Base-by-base conservation (phyloP, 1,140 invertebrate species). In the Nasonia vitripennis region DNA sequence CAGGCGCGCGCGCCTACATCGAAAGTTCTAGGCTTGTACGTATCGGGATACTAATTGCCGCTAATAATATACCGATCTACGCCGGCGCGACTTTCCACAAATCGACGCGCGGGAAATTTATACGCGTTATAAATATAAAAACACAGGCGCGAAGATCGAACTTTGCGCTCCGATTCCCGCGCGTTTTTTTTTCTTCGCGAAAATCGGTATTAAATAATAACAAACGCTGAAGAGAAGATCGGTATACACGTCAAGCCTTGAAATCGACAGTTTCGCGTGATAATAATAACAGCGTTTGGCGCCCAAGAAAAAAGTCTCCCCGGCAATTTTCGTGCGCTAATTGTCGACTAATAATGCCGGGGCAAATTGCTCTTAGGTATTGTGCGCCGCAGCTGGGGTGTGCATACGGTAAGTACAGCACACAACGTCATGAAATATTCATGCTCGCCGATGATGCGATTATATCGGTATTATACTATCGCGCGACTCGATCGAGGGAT, bases 401-500 rank as follows among this genome's bases (percentile, higher is more conserved):
- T 27, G 67, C 11, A 9, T n/a, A 80, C 45, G 9, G 23, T 20
- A 11, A 20, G 27, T 85, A 74, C 27, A 27, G 48, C 78, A 83
- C 86, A 83, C 67, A 62, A 55, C 23, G 78, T 71, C 67, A 89
- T 89, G 85, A 89, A 89, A 89, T 87, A 89, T 88, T 88, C 86
- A 87, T 86, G 79, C 55, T 17, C 51, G 45, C 23, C 23, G 23
- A 81, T 81, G 27, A 37, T 41, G 70, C 71, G 81, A 74, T 82
- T 75, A 75, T 55, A 74, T 74, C 70, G 70, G 74, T 74, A 73
- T 81, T 51, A 51, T 51, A 27, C 27, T 55, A 83, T 83, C 81
- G 45, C 51, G 10, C 51, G 51, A 11, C 45, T 31, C 51, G 48
- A 37, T 75, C 73, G 17, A n/a, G 2, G 5, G 11, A 41, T 5